phyloP scores from a whole-genome alignment of 2,797 vertebrate genomes.

The Sardinella longiceps region DNA sequence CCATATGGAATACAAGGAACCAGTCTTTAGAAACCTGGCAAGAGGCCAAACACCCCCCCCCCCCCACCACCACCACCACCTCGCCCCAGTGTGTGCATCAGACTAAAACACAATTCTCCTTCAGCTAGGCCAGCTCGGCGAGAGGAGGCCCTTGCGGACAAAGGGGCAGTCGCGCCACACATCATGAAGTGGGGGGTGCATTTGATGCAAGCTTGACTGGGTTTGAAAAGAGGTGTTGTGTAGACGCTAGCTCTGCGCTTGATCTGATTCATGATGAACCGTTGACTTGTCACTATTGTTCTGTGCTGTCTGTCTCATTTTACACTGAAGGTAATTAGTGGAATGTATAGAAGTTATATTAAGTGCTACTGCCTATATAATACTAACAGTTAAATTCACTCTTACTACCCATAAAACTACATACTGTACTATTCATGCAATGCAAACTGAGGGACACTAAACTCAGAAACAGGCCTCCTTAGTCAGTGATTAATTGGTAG shows the following conservation, averaged over 20 bases:
- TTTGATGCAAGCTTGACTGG: conserved; percentile 9
- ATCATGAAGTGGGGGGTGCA: neutral
- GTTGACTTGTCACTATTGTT: neutral
- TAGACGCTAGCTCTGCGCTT: neutral
- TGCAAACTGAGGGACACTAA: neutral
- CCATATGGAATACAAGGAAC: conserved; percentile 1
- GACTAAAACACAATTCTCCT: conserved; percentile 10
- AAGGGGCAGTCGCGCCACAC: neutral
- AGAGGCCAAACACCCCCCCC: neutral
- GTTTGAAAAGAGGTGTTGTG: conserved; percentile 19
- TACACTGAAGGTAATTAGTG: neutral
- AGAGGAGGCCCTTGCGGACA: neutral
- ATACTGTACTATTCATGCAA: neutral
- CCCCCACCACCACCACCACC: neutral
- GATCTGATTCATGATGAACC: neutral
- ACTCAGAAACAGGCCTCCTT: neutral
- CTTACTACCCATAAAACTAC: neutral
- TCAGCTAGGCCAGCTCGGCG: neutral
- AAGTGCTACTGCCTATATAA: neutral
- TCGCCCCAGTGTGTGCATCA: neutral
- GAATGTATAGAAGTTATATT: neutral
- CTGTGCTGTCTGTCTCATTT: neutral
- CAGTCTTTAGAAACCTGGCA: conserved; percentile 18
- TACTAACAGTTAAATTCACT: neutral
- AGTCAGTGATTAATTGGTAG: neutral